Base-by-base conservation (phyloP, 2,797 vertebrate genomes). In the Lateolabrax maculatus region DNA sequence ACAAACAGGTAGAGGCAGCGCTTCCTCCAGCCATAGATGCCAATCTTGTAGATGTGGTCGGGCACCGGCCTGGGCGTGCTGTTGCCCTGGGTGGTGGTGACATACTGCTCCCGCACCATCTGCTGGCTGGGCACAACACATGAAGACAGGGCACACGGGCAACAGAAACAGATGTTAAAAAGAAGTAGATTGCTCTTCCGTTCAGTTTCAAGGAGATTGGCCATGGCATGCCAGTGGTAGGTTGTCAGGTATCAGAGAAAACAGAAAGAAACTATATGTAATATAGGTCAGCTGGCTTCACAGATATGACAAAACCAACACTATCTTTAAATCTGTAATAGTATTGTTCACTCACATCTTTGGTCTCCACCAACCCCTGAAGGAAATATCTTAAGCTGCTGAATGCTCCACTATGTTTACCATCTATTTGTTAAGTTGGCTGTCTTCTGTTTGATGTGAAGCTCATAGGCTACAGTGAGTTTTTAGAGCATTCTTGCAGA, bases 11-110 rank as follows among this genome's bases (percentile, higher is more conserved):
- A 99, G 77, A 99, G 98, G 87, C 97, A 98, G 53, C 98, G 97
- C 84, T 99, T 99, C 90, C 98, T 96, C 98, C 98, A 99, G 88
- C 98, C 98, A 3, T 98, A 99, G 92, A 99, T 98, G 89, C 98
- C 98, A 12, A 99, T 96, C 87, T 95, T 98, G 94, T 97, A 96
- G 92, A 96, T 62, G 51, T 92, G 86, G 27, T 96, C 96, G 25
- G 95, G 93, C 79, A 83, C 78, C 9, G 80, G 61, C 43, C 83
- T 46, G 78, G 96, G 94, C 75, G 93, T 49, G 70, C 88, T 91
- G 37, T 95, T 94, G 89, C 97, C 97, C 83, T 96, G 94, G 13
- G 96, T 95, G 31, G 95, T 93, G 80, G 94, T 96, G 57, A 93
- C 92, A 73, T 98, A 99, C 89, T 98, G 96, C 92, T 99, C 97